Evolutionary conservation across 35 echinoderm and acorn worm species (phyloP).

Genomic region (Ophiothrix spiculata): DNA sequence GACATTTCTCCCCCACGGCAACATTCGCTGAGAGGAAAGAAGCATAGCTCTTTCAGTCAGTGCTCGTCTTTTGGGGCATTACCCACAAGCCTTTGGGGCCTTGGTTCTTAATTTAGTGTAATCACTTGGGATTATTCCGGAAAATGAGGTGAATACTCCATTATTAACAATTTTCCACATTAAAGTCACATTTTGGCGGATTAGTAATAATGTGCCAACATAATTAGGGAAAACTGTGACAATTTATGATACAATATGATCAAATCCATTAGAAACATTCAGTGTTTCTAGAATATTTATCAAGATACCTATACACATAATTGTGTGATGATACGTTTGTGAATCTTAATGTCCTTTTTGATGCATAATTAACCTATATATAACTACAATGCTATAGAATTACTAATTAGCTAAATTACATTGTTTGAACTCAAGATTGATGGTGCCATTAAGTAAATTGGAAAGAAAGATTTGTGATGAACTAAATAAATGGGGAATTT

Average conservation of each 20-base stretch:
- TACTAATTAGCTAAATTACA: not conserved
- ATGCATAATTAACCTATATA: not conserved
- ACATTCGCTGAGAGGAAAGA: not conserved
- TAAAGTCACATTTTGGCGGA: conserved; percentile 3
- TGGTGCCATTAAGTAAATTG: not conserved
- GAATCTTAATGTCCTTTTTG: not conserved
- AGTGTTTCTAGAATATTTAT: not conserved
- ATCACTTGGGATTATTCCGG: not conserved
- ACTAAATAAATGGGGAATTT: not conserved
- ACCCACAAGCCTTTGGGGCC: not conserved
- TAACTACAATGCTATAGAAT: too few species aligned
- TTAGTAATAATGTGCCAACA: not conserved
- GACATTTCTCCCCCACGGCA: not conserved
- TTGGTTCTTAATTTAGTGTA: not conserved
- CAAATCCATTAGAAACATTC: not conserved
- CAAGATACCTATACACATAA: too few species aligned
- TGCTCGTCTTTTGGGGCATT: not conserved
- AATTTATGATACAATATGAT: not conserved
- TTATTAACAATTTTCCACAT: not conserved
- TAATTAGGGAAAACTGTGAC: not conserved
- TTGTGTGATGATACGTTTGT: not conserved
- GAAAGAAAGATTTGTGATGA: not conserved
- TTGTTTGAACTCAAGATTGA: not conserved
- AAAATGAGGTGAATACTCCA: not conserved
- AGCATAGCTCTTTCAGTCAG: not conserved